phyloP scores from a whole-genome alignment of 2,888 invertebrate species.

The Synanthedon vespiformis region DNA sequence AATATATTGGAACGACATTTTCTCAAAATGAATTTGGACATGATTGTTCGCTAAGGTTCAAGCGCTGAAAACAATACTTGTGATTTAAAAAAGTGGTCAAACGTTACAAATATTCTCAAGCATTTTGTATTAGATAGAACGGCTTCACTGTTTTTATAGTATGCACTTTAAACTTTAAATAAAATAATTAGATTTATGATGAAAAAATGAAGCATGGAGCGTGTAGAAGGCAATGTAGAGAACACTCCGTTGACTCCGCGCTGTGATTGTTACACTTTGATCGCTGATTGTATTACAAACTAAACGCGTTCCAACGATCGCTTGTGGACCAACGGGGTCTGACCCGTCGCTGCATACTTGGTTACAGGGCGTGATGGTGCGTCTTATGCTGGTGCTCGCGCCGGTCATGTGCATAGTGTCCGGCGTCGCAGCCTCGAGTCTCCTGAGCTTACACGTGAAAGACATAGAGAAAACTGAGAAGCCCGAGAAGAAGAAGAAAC shows the following conservation, averaged over 20 bases:
- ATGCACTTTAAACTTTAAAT: too few relatives aligned
- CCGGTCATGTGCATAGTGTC: constrained; percentile 98
- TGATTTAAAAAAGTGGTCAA: too few relatives aligned
- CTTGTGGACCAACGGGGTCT: too few relatives aligned
- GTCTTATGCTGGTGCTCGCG: constrained; percentile 96
- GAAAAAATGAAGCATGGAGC: constrained; percentile 46
- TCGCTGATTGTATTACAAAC: constrained; percentile 55
- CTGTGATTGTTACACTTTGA: constrained; percentile 73
- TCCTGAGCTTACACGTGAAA: constrained; percentile 87
- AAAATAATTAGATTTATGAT: constrained; percentile 27
- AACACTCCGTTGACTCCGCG: constrained; percentile 46
- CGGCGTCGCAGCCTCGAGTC: constrained; percentile 92
- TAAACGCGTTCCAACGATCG: neutral
- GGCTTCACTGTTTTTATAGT: too few relatives aligned
- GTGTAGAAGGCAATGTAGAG: constrained; percentile 41
- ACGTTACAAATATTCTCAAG: too few relatives aligned
- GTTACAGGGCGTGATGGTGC: constrained; percentile 95
- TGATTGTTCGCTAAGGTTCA: too few relatives aligned
- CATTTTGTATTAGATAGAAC: too few relatives aligned
- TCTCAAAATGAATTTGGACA: too few relatives aligned
- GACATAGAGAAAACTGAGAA: constrained; percentile 79
- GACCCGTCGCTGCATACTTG: too few relatives aligned
- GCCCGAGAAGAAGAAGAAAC: constrained; percentile 71
- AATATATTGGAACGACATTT: too few relatives aligned
- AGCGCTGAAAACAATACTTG: too few relatives aligned